Conservation (phyloP, 2,888 invertebrate species). For the Busseola fusca region DNA sequence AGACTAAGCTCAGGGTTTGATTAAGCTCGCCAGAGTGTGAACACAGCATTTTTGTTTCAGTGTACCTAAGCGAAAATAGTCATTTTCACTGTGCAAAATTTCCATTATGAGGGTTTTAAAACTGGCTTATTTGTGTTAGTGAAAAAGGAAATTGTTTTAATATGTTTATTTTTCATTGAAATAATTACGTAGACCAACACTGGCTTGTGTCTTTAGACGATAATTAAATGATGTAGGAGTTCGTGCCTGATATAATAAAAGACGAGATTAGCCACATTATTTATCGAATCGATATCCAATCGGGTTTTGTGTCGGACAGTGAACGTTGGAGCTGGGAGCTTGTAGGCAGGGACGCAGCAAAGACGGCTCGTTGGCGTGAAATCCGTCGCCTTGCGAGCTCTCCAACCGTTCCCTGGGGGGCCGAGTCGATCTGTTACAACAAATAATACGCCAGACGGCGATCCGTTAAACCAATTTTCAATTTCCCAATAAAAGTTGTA, state of each 20-base stretch:
- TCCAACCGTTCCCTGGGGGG: constrained; percentile 62
- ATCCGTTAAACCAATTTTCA: constrained; percentile 66
- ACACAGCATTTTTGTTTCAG: constrained; percentile 41
- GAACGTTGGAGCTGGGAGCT: constrained; percentile 11
- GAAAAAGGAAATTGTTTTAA: constrained; percentile 21
- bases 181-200: constrained; percentile 27
- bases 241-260: constrained; percentile 53
- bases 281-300: constrained; percentile 61
- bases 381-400: constrained; percentile 55
- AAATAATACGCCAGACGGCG: constrained; percentile 65
- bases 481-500: constrained; percentile 62
- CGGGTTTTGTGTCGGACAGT: constrained; percentile 50
- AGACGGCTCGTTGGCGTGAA: constrained; percentile 51
- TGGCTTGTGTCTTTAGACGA: constrained; percentile 16
- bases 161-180: constrained; percentile 14
- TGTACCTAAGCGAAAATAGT: constrained; percentile 42
- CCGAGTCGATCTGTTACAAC: constrained; percentile 65
- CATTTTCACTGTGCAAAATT: constrained; percentile 36
- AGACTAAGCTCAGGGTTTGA: constrained; percentile 46
- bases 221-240: constrained; percentile 30
- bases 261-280: constrained; percentile 48
- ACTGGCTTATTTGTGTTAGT: constrained; percentile 10
- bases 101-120: constrained; percentile 26
- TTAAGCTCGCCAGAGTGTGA: constrained; percentile 33
- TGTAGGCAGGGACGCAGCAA: constrained; percentile 35